Evolutionary conservation across 2,113 vertebrate species (phyloP), one percentile per base, ranked within the genome.

Genomic region (Malurus elegans): DNA sequence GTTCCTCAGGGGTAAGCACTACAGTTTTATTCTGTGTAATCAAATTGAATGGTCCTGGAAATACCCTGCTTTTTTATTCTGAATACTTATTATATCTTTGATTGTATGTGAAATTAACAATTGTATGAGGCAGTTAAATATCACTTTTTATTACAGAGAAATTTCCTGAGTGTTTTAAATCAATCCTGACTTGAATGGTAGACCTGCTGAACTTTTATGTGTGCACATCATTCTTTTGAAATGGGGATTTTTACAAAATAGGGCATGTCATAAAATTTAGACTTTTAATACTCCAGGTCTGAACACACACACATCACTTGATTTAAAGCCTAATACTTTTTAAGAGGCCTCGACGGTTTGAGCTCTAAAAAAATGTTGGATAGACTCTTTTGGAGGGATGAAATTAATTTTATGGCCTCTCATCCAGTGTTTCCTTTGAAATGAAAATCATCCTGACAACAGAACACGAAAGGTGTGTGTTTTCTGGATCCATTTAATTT

Each of bases 1-100:
- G 38, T 57, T 86, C 93, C 80, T 90, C 62, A 60, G 72, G 90
- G 89, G 57, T 71, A 91, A 85, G 42, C 60, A 48, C 48, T 96
- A 90, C 54, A 38, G 72, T 62, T 95, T 75, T 85, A 67, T 75
- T 83, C 58, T 25, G n/a, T 69, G 58, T n/a, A 87, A 58, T 95
- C 72, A 92, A 80, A 32, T 12, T 51, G 76, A 90, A 65, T 79
- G 20, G 82, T 85, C 51, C 31, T 83, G 78, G 38, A 65, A 86
- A 65, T 78, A 76, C 10, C n/a, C 51, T 92, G 18, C 29, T 53
- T 53, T 67, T 62, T 64, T 26, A 47, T 57, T 82, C 85, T 40
- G 58, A 82, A 48, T 93, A 57, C n/a, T 60, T 96, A 88, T 90
- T 92, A 57, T 91, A 57, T 78, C 8, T 8, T 56, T 48, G 64